Conservation (phyloP, 2,888 invertebrate species). For the Hemithea aestivaria region DNA sequence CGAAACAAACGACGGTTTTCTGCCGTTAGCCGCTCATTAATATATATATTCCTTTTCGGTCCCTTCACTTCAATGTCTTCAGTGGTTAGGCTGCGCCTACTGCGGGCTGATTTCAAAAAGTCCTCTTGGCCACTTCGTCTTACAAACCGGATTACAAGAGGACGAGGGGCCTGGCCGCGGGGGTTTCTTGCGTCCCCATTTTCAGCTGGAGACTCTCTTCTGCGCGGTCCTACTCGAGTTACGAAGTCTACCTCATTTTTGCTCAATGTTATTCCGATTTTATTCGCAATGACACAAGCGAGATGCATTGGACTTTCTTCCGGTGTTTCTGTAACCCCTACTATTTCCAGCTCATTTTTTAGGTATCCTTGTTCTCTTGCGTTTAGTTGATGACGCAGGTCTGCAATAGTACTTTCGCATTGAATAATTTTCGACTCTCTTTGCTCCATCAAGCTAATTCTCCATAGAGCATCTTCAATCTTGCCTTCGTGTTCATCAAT, state of each 20-base stretch:
- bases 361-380: neutral
- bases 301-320: conserved; percentile 1
- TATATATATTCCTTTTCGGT: neutral
- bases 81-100: neutral
- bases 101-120: neutral
- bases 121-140: neutral
- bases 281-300: neutral
- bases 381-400: neutral
- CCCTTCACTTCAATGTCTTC: neutral
- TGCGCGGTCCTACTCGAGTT: neutral
- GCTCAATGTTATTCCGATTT: neutral
- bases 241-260: neutral
- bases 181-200: no score
- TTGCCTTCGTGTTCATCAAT: no score
- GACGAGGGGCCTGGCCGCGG: neutral
- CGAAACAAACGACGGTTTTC: conserved; percentile 1
- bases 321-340: neutral
- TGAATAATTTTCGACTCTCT: no score
- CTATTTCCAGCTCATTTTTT: conserved; percentile 1
- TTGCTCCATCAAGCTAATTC: no score
- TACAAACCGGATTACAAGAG: neutral
- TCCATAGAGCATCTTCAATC: no score
- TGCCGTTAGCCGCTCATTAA: neutral
- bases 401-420: no score
- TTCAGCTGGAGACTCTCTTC: neutral